phyloP scores from a whole-genome alignment of 2,888 invertebrate genomes.

The Deladenus siricidicola region DNA sequence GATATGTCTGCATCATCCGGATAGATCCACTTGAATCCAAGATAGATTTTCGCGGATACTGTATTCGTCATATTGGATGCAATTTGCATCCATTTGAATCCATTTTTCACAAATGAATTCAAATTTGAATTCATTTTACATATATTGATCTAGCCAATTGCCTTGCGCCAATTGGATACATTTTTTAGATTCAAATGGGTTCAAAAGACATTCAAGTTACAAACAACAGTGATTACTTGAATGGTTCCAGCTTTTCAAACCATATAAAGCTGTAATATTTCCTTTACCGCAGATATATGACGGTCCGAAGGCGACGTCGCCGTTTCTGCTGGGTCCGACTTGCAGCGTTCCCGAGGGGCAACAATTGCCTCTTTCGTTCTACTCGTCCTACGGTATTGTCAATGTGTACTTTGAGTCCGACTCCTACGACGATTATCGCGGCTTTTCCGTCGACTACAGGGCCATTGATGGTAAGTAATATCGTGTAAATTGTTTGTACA shows the following conservation, averaged over 20 bases:
- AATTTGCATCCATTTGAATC: too few species aligned
- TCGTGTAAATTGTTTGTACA: neutral
- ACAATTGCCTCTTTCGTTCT: constrained; percentile 21
- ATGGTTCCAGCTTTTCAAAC: constrained; percentile 5
- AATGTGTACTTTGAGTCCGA: constrained; percentile 44
- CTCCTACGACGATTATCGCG: constrained; percentile 30
- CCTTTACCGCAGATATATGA: constrained; percentile 40
- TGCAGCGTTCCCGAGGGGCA: constrained; percentile 18
- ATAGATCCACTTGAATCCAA: too few species aligned
- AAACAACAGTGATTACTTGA: too few species aligned
- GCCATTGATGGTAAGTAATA: constrained; percentile 15
- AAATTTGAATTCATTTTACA: too few species aligned
- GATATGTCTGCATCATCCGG: too few species aligned
- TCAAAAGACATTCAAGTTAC: too few species aligned
- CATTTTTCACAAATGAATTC: too few species aligned
- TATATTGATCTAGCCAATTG: too few species aligned
- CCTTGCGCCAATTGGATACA: too few species aligned
- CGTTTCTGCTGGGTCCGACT: constrained; percentile 35
- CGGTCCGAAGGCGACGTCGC: constrained; percentile 40
- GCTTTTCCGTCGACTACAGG: constrained; percentile 37
- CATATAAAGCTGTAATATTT: neutral
- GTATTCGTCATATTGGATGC: too few species aligned
- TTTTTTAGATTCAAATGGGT: too few species aligned
- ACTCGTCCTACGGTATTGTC: constrained; percentile 25
- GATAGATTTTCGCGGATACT: too few species aligned